Evolutionary conservation across 2,888 invertebrate species (phyloP).

Genomic region (Acanthococcus lagerstroemiae): DNA sequence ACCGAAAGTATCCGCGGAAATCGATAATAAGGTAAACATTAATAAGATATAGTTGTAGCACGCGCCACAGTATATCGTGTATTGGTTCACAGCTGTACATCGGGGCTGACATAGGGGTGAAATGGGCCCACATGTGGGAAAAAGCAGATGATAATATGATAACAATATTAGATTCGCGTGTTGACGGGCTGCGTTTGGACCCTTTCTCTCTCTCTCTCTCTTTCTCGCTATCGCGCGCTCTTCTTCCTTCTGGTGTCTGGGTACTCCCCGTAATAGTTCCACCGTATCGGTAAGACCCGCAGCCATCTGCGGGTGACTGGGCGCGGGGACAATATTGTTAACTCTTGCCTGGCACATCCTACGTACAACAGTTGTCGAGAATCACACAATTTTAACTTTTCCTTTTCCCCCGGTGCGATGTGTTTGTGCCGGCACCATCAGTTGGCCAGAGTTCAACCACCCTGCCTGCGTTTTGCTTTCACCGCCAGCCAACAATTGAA

Average conservation of each 20-base stretch:
- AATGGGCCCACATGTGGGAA: slow-evolving; percentile 29
- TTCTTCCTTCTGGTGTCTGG: neutral
- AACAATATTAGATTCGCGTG: slow-evolving; percentile 30
- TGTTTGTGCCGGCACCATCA: neutral
- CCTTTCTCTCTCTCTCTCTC: neutral
- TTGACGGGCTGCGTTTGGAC: slow-evolving; percentile 6
- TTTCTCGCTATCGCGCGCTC: neutral
- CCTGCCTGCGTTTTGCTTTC: too few relatives aligned
- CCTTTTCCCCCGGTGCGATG: neutral
- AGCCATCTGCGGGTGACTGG: slow-evolving; percentile 14
- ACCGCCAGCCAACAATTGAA: too few relatives aligned
- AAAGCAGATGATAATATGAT: slow-evolving; percentile 31
- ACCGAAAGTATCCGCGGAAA: slow-evolving; percentile 7
- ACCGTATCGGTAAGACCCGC: slow-evolving; percentile 21
- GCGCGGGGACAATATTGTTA: neutral
- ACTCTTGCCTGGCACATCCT: neutral
- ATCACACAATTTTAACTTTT: slow-evolving; percentile 22
- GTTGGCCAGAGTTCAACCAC: slow-evolving; percentile 24
- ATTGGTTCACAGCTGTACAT: slow-evolving; percentile 23
- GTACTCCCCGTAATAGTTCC: slow-evolving; percentile 1
- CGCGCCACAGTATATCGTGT: neutral
- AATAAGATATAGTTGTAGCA: slow-evolving; percentile 8
- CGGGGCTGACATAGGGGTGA: slow-evolving; percentile 20
- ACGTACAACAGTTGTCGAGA: slow-evolving; percentile 13
- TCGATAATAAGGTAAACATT: slow-evolving; percentile 31